These are phyloP conservation scores for Zosterops japonicus DNA, from an alignment of 2,113 vertebrate genomes.

Conservation along the genomic window DNA sequence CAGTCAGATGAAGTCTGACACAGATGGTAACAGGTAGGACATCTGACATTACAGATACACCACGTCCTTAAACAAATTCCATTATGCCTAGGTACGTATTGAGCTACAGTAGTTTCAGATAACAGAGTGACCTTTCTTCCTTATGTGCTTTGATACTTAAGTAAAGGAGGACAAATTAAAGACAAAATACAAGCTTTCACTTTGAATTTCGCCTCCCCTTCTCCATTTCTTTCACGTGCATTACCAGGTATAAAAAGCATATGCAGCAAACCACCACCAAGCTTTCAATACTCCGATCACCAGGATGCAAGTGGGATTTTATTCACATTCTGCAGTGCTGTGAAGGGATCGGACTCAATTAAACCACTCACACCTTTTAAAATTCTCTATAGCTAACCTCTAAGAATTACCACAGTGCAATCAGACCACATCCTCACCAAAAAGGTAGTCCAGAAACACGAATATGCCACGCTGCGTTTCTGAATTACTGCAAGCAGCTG, in stretches of 20 bases:
- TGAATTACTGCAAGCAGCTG: slow-evolving; percentile 71
- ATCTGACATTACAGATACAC: slow-evolving; percentile 16
- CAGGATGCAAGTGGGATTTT: not conserved
- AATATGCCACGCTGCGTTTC: slow-evolving; percentile 48
- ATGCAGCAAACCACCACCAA: not conserved
- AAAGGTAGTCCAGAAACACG: slow-evolving; percentile 66
- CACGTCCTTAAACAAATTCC: slow-evolving; percentile 5
- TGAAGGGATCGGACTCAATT: slow-evolving; percentile 43
- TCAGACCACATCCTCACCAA: slow-evolving; percentile 57
- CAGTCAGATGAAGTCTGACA: not conserved
- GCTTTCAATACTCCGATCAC: not conserved
- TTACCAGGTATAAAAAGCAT: not conserved
- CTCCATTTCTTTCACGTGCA: not conserved
- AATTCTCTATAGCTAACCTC: slow-evolving; percentile 62
- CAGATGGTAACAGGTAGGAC: not conserved
- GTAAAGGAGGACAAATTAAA: slow-evolving; percentile 29
- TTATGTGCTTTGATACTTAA: not conserved
- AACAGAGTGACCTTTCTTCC: slow-evolving; percentile 1
- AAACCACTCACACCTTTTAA: not conserved
- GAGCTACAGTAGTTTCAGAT: slow-evolving; percentile 14
- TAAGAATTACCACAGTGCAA: slow-evolving; percentile 56
- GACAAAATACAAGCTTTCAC: slow-evolving; percentile 17
- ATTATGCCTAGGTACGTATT: not conserved
- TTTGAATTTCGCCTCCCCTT: not conserved
- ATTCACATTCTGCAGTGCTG: not conserved